phyloP scores from a whole-genome alignment of 2,113 vertebrate genomes.

The Nanorana parkeri region DNA sequence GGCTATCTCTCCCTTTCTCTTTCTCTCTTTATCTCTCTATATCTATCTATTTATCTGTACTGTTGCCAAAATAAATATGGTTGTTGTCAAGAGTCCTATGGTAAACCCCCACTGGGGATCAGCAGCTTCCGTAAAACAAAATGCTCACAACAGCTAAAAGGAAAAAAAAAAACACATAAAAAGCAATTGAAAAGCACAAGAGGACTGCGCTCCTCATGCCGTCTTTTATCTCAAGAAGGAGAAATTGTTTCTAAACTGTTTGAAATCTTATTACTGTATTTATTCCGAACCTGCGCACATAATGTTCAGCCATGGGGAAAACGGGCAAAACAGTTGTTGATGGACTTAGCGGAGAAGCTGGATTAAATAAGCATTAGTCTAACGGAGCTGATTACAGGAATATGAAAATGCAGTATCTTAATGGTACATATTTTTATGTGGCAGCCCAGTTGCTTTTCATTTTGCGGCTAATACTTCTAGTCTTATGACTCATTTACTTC shows the following conservation, averaged over 20 bases:
- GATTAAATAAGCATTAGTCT: conserved; percentile 98
- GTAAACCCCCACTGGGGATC: no score
- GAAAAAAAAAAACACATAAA: neutral
- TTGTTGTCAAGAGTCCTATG: no score
- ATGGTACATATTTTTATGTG: conserved; percentile 98
- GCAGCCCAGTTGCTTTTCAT: conserved; percentile 96
- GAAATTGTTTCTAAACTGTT: conserved; percentile 77
- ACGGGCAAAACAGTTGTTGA: conserved; percentile 91
- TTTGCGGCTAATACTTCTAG: conserved; percentile 99
- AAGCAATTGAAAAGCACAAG: conserved; percentile 13
- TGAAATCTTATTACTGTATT: conserved; percentile 80
- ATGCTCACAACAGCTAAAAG: no score
- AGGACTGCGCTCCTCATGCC: neutral
- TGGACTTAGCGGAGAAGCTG: conserved; percentile 95
- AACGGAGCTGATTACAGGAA: conserved; percentile 93
- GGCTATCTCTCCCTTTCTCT: no score
- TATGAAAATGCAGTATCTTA: conserved; percentile 96
- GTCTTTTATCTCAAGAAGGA: conserved; percentile 62
- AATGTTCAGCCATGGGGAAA: conserved; percentile 84
- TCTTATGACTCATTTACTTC: conserved; percentile 99
- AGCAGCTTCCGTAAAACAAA: no score
- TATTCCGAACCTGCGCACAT: conserved; percentile 83
- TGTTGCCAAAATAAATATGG: no score
- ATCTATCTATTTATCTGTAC: no score
- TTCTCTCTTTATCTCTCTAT: no score